phyloP scores from a whole-genome alignment of 2,888 invertebrate species.

The Himalopsyche japonica region DNA sequence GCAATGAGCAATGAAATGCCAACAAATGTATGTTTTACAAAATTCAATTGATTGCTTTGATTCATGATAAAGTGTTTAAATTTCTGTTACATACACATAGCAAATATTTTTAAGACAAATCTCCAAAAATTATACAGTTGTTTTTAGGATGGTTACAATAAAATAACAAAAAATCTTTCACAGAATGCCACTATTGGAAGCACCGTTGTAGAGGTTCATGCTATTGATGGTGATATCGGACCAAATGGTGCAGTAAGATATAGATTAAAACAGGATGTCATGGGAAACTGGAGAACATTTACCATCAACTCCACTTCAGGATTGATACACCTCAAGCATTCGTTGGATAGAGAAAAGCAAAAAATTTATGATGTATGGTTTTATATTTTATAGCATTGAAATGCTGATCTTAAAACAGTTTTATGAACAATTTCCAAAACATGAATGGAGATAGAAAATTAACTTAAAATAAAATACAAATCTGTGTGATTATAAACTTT shows the following conservation, averaged over 20 bases:
- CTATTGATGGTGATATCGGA: constrained; percentile 87
- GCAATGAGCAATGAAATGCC: too few relatives aligned
- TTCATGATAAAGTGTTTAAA: too few relatives aligned
- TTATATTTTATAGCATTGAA: not conserved
- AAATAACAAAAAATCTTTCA: constrained; percentile 41
- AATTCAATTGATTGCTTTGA: too few relatives aligned
- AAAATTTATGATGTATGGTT: constrained; percentile 80
- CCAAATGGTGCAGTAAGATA: constrained; percentile 89
- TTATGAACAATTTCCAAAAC: too few relatives aligned
- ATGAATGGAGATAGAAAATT: not conserved
- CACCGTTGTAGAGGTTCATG: constrained; percentile 76
- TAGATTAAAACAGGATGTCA: constrained; percentile 77
- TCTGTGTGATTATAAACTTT: not conserved
- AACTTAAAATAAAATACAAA: too few relatives aligned
- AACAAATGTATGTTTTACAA: too few relatives aligned
- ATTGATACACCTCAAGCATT: constrained; percentile 69
- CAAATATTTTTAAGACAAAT: too few relatives aligned
- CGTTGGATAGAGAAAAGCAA: constrained; percentile 81
- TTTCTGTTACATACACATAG: too few relatives aligned
- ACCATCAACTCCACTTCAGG: constrained; percentile 79
- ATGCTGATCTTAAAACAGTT: too few relatives aligned
- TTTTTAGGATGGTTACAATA: too few relatives aligned
- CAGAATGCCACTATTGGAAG: constrained; percentile 87
- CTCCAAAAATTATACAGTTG: too few relatives aligned
- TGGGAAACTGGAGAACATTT: constrained; percentile 82